Evolutionary conservation across 2,888 invertebrate genomes (phyloP).

Genomic region (Xanthia togata): DNA sequence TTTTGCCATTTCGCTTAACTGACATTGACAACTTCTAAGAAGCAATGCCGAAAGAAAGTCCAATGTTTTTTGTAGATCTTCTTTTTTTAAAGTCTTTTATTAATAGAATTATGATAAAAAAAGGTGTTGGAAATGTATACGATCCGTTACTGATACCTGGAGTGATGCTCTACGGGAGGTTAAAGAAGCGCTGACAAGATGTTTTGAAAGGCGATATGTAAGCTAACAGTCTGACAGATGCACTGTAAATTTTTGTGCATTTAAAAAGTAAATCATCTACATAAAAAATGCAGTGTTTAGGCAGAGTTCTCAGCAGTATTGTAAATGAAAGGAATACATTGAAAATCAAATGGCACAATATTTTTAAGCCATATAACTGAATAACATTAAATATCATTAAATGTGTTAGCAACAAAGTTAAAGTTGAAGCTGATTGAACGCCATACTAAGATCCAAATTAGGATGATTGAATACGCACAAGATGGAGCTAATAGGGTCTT

Average conservation of each 20-base stretch:
- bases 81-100: constrained; percentile 5
- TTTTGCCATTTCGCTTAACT: constrained; percentile 10
- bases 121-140: constrained; percentile 51
- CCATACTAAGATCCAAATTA: neutral
- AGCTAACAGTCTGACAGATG: constrained; percentile 36
- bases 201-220: constrained; percentile 53
- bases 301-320: neutral
- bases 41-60: constrained; percentile 42
- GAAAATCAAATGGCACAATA: neutral
- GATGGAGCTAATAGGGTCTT: neutral
- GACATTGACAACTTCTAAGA: constrained; percentile 15
- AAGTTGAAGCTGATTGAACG: neutral
- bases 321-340: neutral
- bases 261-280: constrained; percentile 4
- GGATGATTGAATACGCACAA: neutral
- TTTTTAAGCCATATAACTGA: neutral
- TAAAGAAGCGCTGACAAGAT: constrained; percentile 47
- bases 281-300: neutral
- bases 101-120: constrained; percentile 38
- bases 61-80: constrained; percentile 5
- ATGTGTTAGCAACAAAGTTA: neutral
- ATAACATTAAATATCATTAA: neutral
- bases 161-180: constrained; percentile 55
- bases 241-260: neutral
- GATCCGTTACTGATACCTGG: constrained; percentile 47